A percentile compares a stretch with the other conserved stretches of the same genome.
Conservation (phyloP, 2,888 invertebrate genomes). For the Nephrotoma appendiculata region DNA sequence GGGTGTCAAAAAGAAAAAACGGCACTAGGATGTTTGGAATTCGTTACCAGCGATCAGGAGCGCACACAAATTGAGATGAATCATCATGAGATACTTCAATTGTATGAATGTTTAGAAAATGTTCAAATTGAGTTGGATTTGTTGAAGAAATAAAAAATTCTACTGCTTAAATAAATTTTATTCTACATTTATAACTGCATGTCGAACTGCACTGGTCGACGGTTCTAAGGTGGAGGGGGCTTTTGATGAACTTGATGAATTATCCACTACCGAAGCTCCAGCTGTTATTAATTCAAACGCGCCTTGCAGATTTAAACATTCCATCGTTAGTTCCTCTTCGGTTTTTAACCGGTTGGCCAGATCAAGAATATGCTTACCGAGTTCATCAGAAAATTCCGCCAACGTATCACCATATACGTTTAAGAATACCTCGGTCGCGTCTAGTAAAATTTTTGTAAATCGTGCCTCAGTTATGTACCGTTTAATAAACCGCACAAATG, state of each 20-base stretch:
- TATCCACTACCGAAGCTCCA: slow-evolving; percentile 37
- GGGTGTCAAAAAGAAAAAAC: slow-evolving; percentile 32
- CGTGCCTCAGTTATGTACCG: slow-evolving; percentile 56
- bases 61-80: slow-evolving; percentile 36
- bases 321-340: slow-evolving; percentile 52
- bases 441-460: slow-evolving; percentile 58
- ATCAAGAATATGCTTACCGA: slow-evolving; percentile 43
- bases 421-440: slow-evolving; percentile 57
- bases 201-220: background rate
- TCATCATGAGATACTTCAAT: slow-evolving; percentile 34
- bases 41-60: slow-evolving; percentile 28
- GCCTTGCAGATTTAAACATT: slow-evolving; percentile 52
- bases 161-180: background rate
- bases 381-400: slow-evolving; percentile 44
- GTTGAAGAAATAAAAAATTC: slow-evolving; percentile 13
- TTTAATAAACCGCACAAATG: slow-evolving; percentile 61
- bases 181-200: background rate
- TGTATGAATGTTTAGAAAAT: slow-evolving; percentile 38
- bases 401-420: slow-evolving; percentile 57
- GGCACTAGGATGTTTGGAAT: slow-evolving; percentile 35
- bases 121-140: slow-evolving; percentile 35
- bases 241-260: slow-evolving; percentile 9
- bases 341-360: slow-evolving; percentile 45
- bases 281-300: slow-evolving; percentile 50
- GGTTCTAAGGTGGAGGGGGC: background rate